A percentile compares a stretch with the other conserved stretches of the same genome.
Evolutionary conservation across 2,113 vertebrate genomes (phyloP).

Genomic region (Leptodactylus fuscus): DNA sequence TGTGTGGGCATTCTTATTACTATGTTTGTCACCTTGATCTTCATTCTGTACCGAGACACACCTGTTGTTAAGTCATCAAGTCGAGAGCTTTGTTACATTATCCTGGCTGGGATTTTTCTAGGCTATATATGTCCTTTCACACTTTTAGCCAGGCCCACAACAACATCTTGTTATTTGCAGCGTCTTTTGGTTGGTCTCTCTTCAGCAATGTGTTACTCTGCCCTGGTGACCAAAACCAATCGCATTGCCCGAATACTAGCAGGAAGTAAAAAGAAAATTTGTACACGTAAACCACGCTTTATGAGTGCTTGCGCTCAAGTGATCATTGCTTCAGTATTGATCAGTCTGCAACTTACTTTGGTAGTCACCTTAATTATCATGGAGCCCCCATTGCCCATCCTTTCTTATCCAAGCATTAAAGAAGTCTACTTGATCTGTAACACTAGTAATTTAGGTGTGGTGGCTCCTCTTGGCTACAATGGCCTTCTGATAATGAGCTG

Average conservation of each 20-base stretch:
- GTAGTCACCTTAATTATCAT: constrained; percentile 92
- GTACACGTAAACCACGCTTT: constrained; percentile 95
- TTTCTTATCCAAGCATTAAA: constrained; percentile 94
- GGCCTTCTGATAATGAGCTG: constrained; percentile 98
- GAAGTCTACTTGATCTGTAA: constrained; percentile 98
- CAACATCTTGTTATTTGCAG: constrained; percentile 93
- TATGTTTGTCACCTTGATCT: constrained; percentile 96
- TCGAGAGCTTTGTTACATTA: constrained; percentile 97
- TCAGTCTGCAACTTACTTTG: constrained; percentile 92
- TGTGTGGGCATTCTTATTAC: constrained; percentile 95
- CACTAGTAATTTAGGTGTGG: constrained; percentile 93
- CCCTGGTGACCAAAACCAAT: constrained; percentile 97
- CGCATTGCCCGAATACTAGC: constrained; percentile 97
- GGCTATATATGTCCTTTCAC: constrained; percentile 98
- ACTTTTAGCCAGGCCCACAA: constrained; percentile 90
- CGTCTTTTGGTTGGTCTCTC: constrained; percentile 95
- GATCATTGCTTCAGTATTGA: constrained; percentile 91
- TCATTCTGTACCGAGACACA: constrained; percentile 96
- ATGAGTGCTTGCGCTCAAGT: constrained; percentile 99
- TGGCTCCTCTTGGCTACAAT: constrained; percentile 97
- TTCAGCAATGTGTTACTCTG: constrained; percentile 97
- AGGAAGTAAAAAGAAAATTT: constrained; percentile 99
- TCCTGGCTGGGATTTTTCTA: constrained; percentile 94
- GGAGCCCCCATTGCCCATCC: constrained; percentile 94
- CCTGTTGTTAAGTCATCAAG: constrained; percentile 98